Evolutionary conservation across 1,140 invertebrate species (phyloP).

Genomic region (Temnothorax curvispinosus): DNA sequence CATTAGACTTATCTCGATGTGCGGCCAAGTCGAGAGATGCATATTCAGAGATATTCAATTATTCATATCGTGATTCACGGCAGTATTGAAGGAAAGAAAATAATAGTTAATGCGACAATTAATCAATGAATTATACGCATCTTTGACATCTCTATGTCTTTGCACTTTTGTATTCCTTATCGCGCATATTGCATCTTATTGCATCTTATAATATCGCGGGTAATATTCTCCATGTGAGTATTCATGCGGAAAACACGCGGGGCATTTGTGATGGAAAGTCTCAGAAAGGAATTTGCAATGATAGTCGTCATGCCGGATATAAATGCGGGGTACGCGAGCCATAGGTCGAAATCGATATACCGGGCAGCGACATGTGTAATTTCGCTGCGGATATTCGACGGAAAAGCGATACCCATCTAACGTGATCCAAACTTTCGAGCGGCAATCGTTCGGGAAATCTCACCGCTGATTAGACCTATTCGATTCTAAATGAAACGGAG

Average conservation of each 20-base stretch:
- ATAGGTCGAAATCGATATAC: slow-evolving; percentile 42
- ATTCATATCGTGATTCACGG: slow-evolving; percentile 4
- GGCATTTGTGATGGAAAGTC: slow-evolving; percentile 37
- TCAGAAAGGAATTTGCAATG: slow-evolving; percentile 34
- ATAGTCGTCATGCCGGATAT: slow-evolving; percentile 30
- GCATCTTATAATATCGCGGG: not conserved
- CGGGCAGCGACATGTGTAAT: slow-evolving; percentile 32
- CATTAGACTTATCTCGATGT: not conserved
- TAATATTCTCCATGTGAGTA: not conserved
- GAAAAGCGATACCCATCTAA: slow-evolving; percentile 38
- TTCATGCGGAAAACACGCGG: not conserved
- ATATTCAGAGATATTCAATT: slow-evolving; percentile 10
- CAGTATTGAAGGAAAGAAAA: slow-evolving; percentile 6
- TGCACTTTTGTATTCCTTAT: not conserved
- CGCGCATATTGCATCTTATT: not conserved
- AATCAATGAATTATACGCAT: not conserved
- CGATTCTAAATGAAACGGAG: slow-evolving; percentile 62
- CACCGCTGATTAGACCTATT: slow-evolving; percentile 63
- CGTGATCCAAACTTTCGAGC: slow-evolving; percentile 16
- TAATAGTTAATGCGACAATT: not conserved
- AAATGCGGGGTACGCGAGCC: slow-evolving; percentile 14
- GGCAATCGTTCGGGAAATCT: slow-evolving; percentile 36
- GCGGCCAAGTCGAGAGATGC: not conserved
- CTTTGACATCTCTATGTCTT: not conserved
- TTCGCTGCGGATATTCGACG: slow-evolving; percentile 28